Conservation (phyloP, 2,113 vertebrate species). For the Entomyzon cyanotis region DNA sequence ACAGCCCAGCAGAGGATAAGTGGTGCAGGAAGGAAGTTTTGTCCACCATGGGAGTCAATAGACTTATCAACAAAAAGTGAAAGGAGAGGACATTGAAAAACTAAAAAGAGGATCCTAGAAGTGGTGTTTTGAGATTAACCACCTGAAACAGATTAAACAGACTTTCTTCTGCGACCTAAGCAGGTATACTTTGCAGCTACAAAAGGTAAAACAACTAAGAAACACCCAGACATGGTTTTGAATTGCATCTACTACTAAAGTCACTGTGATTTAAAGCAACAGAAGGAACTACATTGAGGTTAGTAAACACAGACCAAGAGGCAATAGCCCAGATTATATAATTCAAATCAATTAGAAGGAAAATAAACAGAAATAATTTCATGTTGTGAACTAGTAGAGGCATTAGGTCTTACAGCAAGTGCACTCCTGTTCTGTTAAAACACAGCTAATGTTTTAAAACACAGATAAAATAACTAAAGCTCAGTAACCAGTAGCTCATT, state of each 20-base stretch:
- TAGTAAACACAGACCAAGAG: not conserved
- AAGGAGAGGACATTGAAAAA: not conserved
- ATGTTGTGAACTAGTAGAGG: not conserved
- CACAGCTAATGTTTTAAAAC: not conserved
- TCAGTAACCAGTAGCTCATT: not conserved
- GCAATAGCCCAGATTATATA: not conserved
- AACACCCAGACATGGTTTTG: not conserved
- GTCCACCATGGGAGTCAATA: not conserved
- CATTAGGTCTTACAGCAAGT: not conserved
- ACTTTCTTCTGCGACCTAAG: not conserved
- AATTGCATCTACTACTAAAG: not conserved
- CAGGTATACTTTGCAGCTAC: not conserved
- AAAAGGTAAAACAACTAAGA: not conserved
- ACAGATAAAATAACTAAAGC: not conserved
- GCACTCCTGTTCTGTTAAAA: not conserved
- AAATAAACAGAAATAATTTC: constrained; percentile 1
- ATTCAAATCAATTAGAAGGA: not conserved
- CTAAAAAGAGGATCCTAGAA: not conserved
- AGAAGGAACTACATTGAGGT: not conserved
- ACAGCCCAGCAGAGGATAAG: not conserved
- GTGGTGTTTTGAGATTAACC: not conserved
- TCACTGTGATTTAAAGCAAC: not conserved
- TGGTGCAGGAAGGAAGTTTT: not conserved
- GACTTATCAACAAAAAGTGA: not conserved
- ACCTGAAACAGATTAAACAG: not conserved